Conservation (phyloP, 1,140 invertebrate species). For the Trichonephila clavipes region DNA sequence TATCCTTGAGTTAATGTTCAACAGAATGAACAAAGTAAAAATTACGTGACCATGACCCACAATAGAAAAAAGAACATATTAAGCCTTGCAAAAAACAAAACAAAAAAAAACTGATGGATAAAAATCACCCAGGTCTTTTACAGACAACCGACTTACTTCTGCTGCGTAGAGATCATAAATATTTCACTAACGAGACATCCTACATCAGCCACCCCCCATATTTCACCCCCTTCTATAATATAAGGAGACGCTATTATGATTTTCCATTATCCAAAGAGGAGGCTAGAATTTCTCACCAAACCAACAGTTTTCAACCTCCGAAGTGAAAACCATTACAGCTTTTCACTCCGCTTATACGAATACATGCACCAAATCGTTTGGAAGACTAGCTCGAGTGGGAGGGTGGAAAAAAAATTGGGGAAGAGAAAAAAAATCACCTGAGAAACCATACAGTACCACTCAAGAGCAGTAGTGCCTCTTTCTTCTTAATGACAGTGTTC, state of each 20-base stretch:
- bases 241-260: constrained; percentile 49
- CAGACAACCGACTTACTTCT: not conserved
- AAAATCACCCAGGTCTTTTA: not conserved
- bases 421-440: not conserved
- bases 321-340: constrained; percentile 63
- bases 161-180: constrained; percentile 3
- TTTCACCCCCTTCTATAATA: not conserved
- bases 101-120: not conserved
- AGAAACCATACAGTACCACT: constrained; percentile 62
- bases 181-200: constrained; percentile 43
- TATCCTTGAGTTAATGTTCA: not conserved
- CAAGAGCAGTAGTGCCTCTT: constrained; percentile 31
- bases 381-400: not conserved
- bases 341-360: constrained; percentile 37
- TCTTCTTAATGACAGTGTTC: constrained; percentile 63
- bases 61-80: not conserved
- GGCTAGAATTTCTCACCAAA: constrained; percentile 57
- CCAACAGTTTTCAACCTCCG: constrained; percentile 25
- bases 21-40: not conserved
- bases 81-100: not conserved
- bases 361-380: constrained; percentile 46
- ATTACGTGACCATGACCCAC: constrained; percentile 25
- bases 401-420: not conserved
- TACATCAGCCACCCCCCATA: not conserved
- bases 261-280: constrained; percentile 56